These are phyloP conservation scores for Uloborus plumipes DNA, from an alignment of 2,888 invertebrate species.

Conservation along the genomic window DNA sequence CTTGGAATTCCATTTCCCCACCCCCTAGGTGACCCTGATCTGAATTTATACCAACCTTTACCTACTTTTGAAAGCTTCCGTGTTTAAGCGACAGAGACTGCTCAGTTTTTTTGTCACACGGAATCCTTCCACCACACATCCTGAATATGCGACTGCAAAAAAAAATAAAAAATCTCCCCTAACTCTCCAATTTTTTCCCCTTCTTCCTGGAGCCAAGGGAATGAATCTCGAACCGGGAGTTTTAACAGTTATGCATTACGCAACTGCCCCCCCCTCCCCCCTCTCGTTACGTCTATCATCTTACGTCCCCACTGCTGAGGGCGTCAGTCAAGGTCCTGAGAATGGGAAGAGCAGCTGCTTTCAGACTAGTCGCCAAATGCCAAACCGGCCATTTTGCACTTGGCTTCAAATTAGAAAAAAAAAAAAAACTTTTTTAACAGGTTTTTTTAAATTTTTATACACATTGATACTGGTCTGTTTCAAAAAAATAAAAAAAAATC, in stretches of 20 bases:
- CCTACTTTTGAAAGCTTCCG: constrained; percentile 58
- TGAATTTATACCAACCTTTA: constrained; percentile 51
- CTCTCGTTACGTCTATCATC: neutral
- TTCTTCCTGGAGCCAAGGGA: no score
- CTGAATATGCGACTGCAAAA: neutral
- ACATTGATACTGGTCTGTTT: no score
- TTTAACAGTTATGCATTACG: neutral
- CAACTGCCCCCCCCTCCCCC: constrained; percentile 22
- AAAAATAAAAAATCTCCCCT: neutral
- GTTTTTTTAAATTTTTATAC: no score
- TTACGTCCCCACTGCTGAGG: constrained; percentile 10
- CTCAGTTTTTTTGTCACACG: constrained; percentile 14
- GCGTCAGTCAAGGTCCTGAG: constrained; percentile 61
- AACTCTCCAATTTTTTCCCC: neutral
- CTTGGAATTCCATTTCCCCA: constrained; percentile 32
- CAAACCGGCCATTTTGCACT: no score
- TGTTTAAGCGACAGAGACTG: constrained; percentile 11
- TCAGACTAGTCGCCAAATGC: constrained; percentile 12
- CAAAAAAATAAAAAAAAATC: no score
- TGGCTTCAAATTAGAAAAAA: no score
- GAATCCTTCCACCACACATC: constrained; percentile 1
- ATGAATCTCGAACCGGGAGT: no score
- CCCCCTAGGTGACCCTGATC: constrained; percentile 49
- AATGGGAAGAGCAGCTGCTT: constrained; percentile 42
- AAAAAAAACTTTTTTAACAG: no score